Base-by-base conservation (phyloP, 2,797 vertebrate species). In the Enoplosus armatus region DNA sequence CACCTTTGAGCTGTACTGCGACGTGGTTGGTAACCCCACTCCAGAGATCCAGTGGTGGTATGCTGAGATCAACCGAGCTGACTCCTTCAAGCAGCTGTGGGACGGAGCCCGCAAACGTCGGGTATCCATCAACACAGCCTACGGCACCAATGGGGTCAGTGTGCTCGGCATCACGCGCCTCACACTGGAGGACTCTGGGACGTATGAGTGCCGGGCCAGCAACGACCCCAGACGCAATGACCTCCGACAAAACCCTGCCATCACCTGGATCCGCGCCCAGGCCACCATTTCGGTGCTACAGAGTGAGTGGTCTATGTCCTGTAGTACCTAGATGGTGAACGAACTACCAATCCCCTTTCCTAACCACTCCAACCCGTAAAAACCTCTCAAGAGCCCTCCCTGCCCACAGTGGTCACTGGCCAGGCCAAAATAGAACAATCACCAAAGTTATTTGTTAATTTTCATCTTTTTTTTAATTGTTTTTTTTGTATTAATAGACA, bases 1-100 rank as follows among this genome's bases (percentile, higher is more conserved):
- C 96, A 97, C 98, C 95, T 99, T 99, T 96, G 98, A 99, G 97
- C 97, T 99, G 96, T 99, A 99, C 98, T 99, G 98, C 96, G 97
- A 99, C 82, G 98, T 99, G 96, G 96, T 98, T 60, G 98, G 98
- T 91, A 97, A 95, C 91, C 98, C 98, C 94, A 97, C 97, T 87
- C 98, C 98, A 83, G 98, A 99, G 96, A 99, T 99, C 98, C 97
- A 99, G 95, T 99, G 98, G 98, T 99, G 98, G 98, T 99, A 99
- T 86, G 96, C 98, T 10, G 98, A 99, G 94, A 96, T 97, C 95
- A 99, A 99, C 96, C 96, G 97, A 84, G 97, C 96, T 75, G 98
- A 99, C 94, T 96, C 98, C 96, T 99, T 99, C 97, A 99, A 97
- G 96, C 97, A 98, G 95, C 97, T 99, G 91, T 99, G 98, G 98